Conservation (phyloP, 2,113 vertebrate genomes). For the Anoura caudifer region DNA sequence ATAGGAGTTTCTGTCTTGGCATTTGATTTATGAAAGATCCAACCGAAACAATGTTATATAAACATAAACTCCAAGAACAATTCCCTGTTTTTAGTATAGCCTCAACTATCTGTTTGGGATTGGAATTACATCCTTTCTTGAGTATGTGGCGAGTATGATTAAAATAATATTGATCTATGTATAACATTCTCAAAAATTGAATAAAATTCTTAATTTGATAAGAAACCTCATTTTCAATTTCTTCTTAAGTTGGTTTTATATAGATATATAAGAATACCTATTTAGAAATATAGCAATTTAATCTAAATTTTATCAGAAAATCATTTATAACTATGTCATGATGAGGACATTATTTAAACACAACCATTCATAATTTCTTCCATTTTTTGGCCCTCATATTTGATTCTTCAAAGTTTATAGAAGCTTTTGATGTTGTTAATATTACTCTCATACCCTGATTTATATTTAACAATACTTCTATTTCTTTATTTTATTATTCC, state of each 20-base stretch:
- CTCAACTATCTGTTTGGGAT: not conserved
- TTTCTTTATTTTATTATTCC: not conserved
- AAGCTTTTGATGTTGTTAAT: not conserved
- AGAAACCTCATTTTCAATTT: not conserved
- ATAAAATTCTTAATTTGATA: not conserved
- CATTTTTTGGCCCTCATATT: not conserved
- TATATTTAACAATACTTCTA: not conserved
- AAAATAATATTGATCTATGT: not conserved
- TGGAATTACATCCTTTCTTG: not conserved
- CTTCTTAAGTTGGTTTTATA: not conserved
- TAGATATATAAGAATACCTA: not conserved
- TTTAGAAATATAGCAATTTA: not conserved
- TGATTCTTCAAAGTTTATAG: not conserved
- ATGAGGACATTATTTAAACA: not conserved
- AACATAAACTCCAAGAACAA: not conserved
- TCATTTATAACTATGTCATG: not conserved
- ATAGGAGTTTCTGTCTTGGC: not conserved
- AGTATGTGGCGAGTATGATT: not conserved
- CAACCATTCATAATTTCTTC: not conserved
- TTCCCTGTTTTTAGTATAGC: not conserved
- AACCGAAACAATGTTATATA: not conserved
- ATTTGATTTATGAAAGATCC: not conserved
- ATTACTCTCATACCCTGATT: not conserved
- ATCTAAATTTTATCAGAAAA: not conserved
- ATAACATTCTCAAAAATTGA: not conserved